A percentile compares a stretch with the other conserved stretches of the same genome.
Conservation (phyloP, 2,113 vertebrate species). For the Brachyhypopomus gauderio region DNA sequence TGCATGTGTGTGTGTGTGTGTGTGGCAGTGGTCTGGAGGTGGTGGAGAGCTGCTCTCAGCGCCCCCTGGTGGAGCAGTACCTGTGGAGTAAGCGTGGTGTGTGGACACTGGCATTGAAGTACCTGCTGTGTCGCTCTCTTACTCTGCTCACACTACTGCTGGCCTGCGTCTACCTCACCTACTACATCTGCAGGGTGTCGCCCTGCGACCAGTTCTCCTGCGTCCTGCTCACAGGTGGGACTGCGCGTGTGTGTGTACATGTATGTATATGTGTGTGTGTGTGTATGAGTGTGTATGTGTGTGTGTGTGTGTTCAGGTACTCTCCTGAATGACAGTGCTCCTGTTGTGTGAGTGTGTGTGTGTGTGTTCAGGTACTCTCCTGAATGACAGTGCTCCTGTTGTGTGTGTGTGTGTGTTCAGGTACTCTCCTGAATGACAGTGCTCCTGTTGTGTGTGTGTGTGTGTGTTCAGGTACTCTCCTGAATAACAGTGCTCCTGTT, state of each 20-base stretch:
- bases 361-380: too few relatives aligned
- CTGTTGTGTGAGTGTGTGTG: too few relatives aligned
- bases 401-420: constrained; percentile 68
- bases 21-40: constrained; percentile 81
- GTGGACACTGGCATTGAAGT: constrained; percentile 79
- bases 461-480: too few relatives aligned
- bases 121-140: constrained; percentile 81
- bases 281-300: background rate
- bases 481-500: too few relatives aligned
- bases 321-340: too few relatives aligned
- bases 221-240: constrained; percentile 80
- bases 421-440: too few relatives aligned
- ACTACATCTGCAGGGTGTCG: constrained; percentile 88
- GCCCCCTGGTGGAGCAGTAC: constrained; percentile 94
- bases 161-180: constrained; percentile 84
- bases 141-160: constrained; percentile 80
- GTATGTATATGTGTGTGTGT: too few relatives aligned
- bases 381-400: too few relatives aligned
- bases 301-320: too few relatives aligned
- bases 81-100: constrained; percentile 87
- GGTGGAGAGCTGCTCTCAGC: constrained; percentile 86
- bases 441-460: too few relatives aligned
- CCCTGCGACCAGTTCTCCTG: constrained; percentile 90
- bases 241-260: background rate
- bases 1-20: constrained; percentile 19